A percentile compares a stretch with the other conserved stretches of the same genome.
phyloP scores from a whole-genome alignment of 1,140 invertebrate genomes.

The Lanistes nyassanus region DNA sequence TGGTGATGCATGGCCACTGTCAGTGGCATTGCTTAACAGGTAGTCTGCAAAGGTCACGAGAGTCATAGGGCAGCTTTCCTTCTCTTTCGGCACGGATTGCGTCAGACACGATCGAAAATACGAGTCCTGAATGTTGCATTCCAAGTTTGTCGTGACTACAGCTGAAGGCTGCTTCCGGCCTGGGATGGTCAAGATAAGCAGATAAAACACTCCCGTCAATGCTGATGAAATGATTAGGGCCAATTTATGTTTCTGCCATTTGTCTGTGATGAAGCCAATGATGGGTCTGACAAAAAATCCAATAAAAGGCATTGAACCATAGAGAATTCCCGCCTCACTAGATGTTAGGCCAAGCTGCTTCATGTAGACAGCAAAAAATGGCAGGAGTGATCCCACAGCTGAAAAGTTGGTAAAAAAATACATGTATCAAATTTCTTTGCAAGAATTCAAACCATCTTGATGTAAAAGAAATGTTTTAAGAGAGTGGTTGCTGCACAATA shows the following conservation, averaged over 20 bases:
- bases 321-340: conserved; percentile 34
- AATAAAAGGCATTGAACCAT: conserved; percentile 38
- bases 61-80: not conserved
- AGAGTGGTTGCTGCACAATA: too few relatives aligned
- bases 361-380: conserved; percentile 37
- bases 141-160: conserved; percentile 34
- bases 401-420: conserved; percentile 27
- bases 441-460: too few relatives aligned
- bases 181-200: conserved; percentile 49
- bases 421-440: too few relatives aligned
- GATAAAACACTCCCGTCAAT: conserved; percentile 46
- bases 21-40: not conserved
- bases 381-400: conserved; percentile 38
- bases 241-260: conserved; percentile 32
- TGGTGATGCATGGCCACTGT: not conserved
- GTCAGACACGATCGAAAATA: conserved; percentile 46
- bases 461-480: too few relatives aligned
- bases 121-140: conserved; percentile 51
- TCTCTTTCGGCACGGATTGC: not conserved
- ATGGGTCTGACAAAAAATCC: conserved; percentile 36
- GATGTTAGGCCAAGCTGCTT: conserved; percentile 30
- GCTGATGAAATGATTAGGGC: conserved; percentile 34
- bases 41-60: conserved; percentile 8
- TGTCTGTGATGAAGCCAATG: conserved; percentile 35
- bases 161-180: conserved; percentile 4